phyloP scores from a whole-genome alignment of 2,113 vertebrate genomes.

The Procavia capensis region DNA sequence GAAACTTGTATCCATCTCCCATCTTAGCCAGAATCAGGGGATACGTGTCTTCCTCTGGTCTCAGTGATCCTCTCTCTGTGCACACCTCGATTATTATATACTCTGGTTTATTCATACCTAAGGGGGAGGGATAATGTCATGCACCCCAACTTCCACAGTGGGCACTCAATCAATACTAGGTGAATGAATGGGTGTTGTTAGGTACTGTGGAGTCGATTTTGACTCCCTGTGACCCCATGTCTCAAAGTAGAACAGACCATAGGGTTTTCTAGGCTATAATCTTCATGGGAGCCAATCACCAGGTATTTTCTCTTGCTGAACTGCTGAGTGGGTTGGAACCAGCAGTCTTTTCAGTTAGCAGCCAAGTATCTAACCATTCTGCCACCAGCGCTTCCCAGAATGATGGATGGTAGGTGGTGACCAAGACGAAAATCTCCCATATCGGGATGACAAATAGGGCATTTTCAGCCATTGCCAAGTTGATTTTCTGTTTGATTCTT shows the following conservation, averaged over 20 bases:
- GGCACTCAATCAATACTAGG: background rate
- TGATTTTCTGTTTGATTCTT: background rate
- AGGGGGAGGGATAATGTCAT: background rate
- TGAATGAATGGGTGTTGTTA: no score
- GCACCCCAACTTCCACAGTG: background rate
- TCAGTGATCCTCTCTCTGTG: fast-evolving
- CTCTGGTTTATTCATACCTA: fast-evolving
- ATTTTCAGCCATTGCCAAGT: fast-evolving
- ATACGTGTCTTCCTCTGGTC: background rate
- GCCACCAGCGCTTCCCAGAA: no score
- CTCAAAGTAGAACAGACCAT: no score
- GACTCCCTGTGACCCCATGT: no score
- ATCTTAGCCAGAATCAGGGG: background rate
- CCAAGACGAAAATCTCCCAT: background rate
- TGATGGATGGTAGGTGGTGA: background rate
- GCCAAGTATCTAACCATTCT: no score
- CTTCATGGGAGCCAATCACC: no score
- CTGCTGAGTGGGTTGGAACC: no score
- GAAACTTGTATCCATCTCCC: background rate
- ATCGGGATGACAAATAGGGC: background rate
- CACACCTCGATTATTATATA: fast-evolving
- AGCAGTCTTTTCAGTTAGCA: no score
- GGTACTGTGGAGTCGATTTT: no score
- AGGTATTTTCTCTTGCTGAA: no score
- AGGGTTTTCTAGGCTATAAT: no score